Conservation (phyloP, 2,888 invertebrate genomes). For the Lithophane ornitopus region DNA sequence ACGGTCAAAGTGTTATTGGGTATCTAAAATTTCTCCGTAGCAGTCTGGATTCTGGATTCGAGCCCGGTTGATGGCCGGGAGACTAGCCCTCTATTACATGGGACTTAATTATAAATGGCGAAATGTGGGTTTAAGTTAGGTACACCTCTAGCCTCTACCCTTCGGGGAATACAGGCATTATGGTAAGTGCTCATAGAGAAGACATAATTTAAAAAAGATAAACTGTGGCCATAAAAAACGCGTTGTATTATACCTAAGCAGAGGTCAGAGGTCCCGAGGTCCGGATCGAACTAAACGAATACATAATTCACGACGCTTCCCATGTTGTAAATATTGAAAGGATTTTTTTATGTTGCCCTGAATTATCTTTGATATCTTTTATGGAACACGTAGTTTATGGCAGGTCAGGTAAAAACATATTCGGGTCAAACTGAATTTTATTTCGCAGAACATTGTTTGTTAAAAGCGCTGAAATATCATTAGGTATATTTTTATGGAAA, state of each 20-base stretch:
- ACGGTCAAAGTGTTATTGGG: neutral
- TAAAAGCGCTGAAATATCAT: neutral
- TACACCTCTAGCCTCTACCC: too few species aligned
- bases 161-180: neutral
- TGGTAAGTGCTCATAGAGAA: slow-evolving; percentile 32
- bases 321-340: slow-evolving; percentile 73
- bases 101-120: neutral
- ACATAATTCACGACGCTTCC: slow-evolving; percentile 74
- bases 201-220: slow-evolving; percentile 48
- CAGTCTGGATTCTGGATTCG: too few species aligned
- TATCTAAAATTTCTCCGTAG: neutral
- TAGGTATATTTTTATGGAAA: neutral
- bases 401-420: slow-evolving; percentile 41
- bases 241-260: slow-evolving; percentile 58
- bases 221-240: slow-evolving; percentile 60
- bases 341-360: slow-evolving; percentile 60
- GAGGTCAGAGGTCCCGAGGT: slow-evolving; percentile 63
- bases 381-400: slow-evolving; percentile 54
- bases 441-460: slow-evolving; percentile 2
- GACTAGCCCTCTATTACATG: neutral
- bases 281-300: slow-evolving; percentile 65
- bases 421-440: slow-evolving; percentile 28
- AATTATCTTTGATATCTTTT: slow-evolving; percentile 63
- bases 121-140: neutral
- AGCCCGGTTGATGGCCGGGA: neutral